A percentile compares a stretch with the other conserved stretches of the same genome.
Evolutionary conservation across 2,113 vertebrate species (phyloP).

Genomic region (Platycercus adscitus): DNA sequence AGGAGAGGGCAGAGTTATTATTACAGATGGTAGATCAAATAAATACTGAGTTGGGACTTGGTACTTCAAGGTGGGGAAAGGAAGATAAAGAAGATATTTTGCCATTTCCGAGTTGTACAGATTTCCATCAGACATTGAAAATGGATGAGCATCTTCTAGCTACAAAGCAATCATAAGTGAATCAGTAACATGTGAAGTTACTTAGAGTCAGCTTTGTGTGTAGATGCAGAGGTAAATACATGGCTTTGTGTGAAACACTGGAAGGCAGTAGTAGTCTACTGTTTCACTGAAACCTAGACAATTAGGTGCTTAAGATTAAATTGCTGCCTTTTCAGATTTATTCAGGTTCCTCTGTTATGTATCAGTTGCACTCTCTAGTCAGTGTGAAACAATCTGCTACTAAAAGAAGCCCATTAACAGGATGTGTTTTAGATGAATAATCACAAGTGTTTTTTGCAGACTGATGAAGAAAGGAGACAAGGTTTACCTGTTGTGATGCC

Average conservation of each 20-base stretch:
- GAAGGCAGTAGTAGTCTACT: not conserved
- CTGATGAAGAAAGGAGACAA: conserved; percentile 94
- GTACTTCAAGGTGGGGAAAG: not conserved
- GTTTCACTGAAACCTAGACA: not conserved
- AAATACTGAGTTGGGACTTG: not conserved
- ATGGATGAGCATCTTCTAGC: not conserved
- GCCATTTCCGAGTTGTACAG: not conserved
- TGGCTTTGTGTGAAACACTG: not conserved
- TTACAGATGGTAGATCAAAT: not conserved
- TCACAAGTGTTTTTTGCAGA: conserved; percentile 76
- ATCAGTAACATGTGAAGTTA: not conserved
- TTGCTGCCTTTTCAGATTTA: not conserved
- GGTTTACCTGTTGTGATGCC: conserved; percentile 96
- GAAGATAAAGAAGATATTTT: not conserved
- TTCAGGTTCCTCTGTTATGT: not conserved
- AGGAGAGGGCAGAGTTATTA: not conserved
- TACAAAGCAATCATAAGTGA: not conserved
- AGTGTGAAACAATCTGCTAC: not conserved
- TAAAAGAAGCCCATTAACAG: not conserved
- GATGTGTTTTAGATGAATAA: not conserved
- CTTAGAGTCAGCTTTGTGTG: not conserved
- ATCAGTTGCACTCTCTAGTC: not conserved
- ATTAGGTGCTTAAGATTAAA: not conserved
- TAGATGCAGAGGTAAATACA: not conserved
- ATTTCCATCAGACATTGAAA: not conserved